These are phyloP conservation scores for Pteromalus puparum DNA, from an alignment of 1,140 invertebrate species.

Conservation along the genomic window DNA sequence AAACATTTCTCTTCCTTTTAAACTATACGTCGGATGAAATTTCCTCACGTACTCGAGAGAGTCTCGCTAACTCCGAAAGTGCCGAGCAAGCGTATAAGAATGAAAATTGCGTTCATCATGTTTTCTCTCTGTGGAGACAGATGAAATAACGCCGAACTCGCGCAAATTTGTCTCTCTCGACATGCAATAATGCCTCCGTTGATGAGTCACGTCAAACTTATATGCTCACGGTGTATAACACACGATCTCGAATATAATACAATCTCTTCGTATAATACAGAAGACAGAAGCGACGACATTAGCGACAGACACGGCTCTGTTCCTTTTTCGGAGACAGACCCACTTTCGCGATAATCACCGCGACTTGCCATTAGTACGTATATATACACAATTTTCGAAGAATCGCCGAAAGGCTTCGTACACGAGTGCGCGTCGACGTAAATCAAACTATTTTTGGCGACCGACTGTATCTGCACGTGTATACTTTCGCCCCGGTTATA, in stretches of 20 bases:
- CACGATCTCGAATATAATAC: not conserved
- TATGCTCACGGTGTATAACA: not conserved
- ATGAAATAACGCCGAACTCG: constrained; percentile 31
- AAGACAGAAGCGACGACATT: not conserved
- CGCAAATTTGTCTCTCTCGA: constrained; percentile 2
- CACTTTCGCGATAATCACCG: constrained; percentile 13
- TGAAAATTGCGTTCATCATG: not conserved
- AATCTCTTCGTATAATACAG: no score
- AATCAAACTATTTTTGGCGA: not conserved
- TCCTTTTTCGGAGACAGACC: constrained; percentile 37
- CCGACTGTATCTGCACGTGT: not conserved
- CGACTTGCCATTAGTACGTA: not conserved
- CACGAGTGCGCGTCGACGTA: not conserved
- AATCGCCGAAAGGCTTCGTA: not conserved
- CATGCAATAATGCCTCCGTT: not conserved
- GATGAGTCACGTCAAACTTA: constrained; percentile 28
- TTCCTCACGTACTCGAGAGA: not conserved
- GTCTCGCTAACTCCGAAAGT: not conserved
- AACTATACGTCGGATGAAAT: not conserved
- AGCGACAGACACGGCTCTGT: not conserved
- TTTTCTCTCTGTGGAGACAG: not conserved
- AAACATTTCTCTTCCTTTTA: not conserved
- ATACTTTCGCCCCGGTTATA: not conserved
- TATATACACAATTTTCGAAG: not conserved
- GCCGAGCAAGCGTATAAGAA: not conserved